Percentiles rank a stretch among this genome's conserved stretches.
phyloP scores from a whole-genome alignment of 2,888 invertebrate species.

The Fragum sueziense region DNA sequence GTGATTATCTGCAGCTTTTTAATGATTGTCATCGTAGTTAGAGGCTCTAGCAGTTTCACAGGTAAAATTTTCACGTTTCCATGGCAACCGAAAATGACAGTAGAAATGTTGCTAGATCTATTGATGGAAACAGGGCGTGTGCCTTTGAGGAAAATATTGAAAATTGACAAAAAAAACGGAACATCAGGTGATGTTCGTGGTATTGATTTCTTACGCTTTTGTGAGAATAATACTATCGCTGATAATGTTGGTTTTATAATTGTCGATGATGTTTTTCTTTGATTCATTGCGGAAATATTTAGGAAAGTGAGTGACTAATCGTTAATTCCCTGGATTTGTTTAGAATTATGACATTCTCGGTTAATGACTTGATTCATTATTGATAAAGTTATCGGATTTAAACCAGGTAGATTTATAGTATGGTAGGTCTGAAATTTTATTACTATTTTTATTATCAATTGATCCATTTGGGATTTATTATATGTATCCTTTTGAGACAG shows the following conservation, averaged over 20 bases:
- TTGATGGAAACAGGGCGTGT: conserved; percentile 8
- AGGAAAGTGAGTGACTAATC: background rate
- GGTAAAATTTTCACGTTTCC: conserved; percentile 13
- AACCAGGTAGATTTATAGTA: too few species aligned
- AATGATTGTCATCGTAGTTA: background rate
- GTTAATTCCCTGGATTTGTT: background rate
- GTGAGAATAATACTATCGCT: background rate
- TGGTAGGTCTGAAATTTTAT: too few species aligned
- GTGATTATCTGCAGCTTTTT: too few species aligned
- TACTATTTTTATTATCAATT: too few species aligned
- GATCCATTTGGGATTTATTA: too few species aligned
- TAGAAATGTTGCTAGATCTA: background rate
- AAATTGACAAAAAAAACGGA: background rate
- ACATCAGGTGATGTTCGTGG: background rate
- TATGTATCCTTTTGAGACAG: too few species aligned
- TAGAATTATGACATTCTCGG: background rate
- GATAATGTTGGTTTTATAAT: background rate
- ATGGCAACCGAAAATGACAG: conserved; percentile 4
- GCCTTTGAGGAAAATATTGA: background rate
- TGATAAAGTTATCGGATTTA: background rate
- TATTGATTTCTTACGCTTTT: background rate
- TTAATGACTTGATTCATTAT: conserved; percentile 2
- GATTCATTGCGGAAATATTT: background rate
- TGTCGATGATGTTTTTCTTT: background rate
- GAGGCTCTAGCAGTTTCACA: conserved; percentile 1